Evolutionary conservation across 2,797 vertebrate species (phyloP).

Genomic region (Aulostomus chinensis): DNA sequence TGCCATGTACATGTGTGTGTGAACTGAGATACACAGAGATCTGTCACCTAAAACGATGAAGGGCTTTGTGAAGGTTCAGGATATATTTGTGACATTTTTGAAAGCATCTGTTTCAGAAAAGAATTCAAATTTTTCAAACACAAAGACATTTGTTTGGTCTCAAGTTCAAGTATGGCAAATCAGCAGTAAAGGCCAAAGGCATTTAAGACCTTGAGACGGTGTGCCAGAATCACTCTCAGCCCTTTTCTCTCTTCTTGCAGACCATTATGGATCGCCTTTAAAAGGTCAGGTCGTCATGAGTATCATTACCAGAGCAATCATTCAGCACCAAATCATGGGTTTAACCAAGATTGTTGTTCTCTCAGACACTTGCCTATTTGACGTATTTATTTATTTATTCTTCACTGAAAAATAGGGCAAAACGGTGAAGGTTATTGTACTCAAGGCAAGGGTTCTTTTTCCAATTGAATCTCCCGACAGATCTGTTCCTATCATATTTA

Average conservation of each 20-base stretch:
- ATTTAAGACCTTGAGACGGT: constrained; percentile 42
- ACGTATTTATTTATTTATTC: constrained; percentile 16
- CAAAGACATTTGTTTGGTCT: too few relatives aligned
- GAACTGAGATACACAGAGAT: too few relatives aligned
- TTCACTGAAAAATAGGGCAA: neutral
- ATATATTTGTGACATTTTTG: too few relatives aligned
- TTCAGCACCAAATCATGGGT: constrained; percentile 20
- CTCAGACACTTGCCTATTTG: neutral
- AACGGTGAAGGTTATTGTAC: too few relatives aligned
- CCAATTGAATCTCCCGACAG: too few relatives aligned
- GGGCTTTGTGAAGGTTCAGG: too few relatives aligned
- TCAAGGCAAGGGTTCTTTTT: too few relatives aligned
- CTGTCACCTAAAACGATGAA: too few relatives aligned
- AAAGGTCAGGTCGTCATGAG: constrained; percentile 56
- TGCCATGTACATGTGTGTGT: too few relatives aligned
- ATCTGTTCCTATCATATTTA: too few relatives aligned
- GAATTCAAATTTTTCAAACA: too few relatives aligned
- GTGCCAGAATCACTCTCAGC: constrained; percentile 25
- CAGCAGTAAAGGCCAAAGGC: constrained; percentile 39
- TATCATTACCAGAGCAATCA: constrained; percentile 29
- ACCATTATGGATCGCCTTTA: constrained; percentile 40
- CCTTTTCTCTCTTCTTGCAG: constrained; percentile 20
- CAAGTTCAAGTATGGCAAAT: neutral
- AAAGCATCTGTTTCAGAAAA: too few relatives aligned
- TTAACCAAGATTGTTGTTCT: constrained; percentile 6